Base-by-base conservation (phyloP, 92 coral and sea anemone species). In the Epizoanthus fatuus region DNA sequence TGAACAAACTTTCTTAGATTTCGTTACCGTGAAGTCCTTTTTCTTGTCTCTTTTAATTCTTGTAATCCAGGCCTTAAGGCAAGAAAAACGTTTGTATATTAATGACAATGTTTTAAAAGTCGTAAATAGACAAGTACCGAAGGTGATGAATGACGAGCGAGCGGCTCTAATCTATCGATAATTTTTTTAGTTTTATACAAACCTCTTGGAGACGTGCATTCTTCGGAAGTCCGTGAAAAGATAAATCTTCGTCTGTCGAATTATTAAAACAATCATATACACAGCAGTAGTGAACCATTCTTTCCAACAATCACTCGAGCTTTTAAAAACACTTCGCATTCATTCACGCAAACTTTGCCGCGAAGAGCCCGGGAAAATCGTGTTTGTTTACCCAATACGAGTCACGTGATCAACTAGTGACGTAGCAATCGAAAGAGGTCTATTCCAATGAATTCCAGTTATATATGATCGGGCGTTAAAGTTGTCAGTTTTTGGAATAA, bases 181-280 rank as follows among this genome's bases (percentile, higher is more conserved):
- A 16, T 59, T 29, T 2, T 59, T 16, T 59, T 29, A 29, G 16
- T 16, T 59, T 59, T 59, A 59, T 16, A 29, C 79, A 40, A 51
- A 82, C 82, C 88, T 89, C 79, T 63, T 57, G 20, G 45, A 83
- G 88, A 42, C 63, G 56, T 69, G 67, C 58, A 75, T 83, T 75
- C 84, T 83, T 88, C 62, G 81, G 88, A 73, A 88, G 83, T 38
- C 85, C 63, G 45, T 75, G 92, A 69, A 89, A 89, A 71, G 92
- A 89, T 45, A 84, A 57, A 20, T 75, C 80, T 66, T 77, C 75
- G 16, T 70, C 74, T 67, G 79, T 13, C 53, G 86, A 78, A 80
- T 58, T 90, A 79, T 85, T 89, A 40, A 69, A 63, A 77, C 92
- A 89, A 45, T 22, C 25, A 22, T 22, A 22, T 22, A 22, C 25